Base-by-base conservation (phyloP, 2,888 invertebrate genomes). In the Schizotus pectinicornis region DNA sequence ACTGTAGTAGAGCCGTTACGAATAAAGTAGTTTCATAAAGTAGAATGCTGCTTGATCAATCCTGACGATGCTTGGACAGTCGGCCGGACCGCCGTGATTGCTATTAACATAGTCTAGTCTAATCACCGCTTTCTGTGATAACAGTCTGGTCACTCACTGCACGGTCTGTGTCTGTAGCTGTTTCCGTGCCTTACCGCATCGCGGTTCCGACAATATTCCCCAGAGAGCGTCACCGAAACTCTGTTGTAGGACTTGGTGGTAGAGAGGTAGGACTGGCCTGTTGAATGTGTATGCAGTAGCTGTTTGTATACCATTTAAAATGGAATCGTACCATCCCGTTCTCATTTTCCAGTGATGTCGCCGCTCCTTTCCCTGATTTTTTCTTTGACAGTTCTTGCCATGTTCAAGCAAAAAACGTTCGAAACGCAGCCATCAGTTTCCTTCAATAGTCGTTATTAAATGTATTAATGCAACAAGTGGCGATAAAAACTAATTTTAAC, bases 1-100 rank as follows among this genome's bases (percentile, higher is more conserved):
- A 81, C 81, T 82, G 81, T 81, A 80, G 78, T 77, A 79, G 79
- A 80, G 80, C 79, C 78, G 79, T 81, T 81, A 77, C 77, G 76
- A 81, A 82, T 82, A 82, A 82, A 82, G 81, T 82, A 82, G 82
- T 81, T 81, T 80, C 78, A 80, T 80, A 80, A 79, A 80, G 81
- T 81, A 81, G 81, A 77, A 76, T 77, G 79, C 78, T 80, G 81
- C 80, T 80, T 81, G 80, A 76, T 79, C 74, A 76, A 67, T 69
- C 66, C 67, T 74, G 68, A 69, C 67, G 66, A 71, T 72, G 75
- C 74, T 73, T 72, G 66, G 63, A 58, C 58, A 59, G 46, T 52
- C 60, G 67, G 67, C 63, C 67, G 66, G 68, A 70, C 67, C 67
- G 67, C 67, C 66, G 68, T 67, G 70, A 68, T 70, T 72, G 71